phyloP scores from a whole-genome alignment of 2,888 invertebrate genomes.

The Caenorhabditis becei region DNA sequence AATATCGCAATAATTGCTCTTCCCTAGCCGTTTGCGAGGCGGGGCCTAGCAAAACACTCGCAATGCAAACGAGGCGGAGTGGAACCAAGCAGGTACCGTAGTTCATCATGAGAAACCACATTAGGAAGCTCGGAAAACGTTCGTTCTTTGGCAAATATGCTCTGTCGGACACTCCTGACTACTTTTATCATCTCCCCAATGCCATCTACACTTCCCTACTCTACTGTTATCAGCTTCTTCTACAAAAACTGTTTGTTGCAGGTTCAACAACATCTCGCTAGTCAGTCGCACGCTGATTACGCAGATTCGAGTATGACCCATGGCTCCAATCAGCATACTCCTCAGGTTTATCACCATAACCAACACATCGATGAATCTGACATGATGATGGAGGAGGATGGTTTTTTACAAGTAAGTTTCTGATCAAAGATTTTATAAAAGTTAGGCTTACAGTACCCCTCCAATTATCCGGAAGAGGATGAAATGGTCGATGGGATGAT shows the following conservation, averaged over 20 bases:
- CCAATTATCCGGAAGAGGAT: constrained; percentile 63
- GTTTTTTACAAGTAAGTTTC: constrained; percentile 35
- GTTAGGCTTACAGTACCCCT: constrained; percentile 39
- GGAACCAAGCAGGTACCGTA: neutral
- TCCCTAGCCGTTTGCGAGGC: neutral
- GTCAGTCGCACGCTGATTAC: neutral
- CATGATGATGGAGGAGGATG: constrained; percentile 50
- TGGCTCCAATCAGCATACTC: constrained; percentile 17
- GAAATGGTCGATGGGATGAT: constrained; percentile 66
- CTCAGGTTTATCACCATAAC: constrained; percentile 41
- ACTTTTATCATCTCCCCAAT: neutral
- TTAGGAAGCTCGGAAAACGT: neutral
- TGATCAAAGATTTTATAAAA: neutral
- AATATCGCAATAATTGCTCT: neutral
- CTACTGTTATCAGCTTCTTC: neutral
- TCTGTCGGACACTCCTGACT: neutral
- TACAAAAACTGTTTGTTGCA: constrained; percentile 13
- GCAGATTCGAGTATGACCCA: constrained; percentile 27
- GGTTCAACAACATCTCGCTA: neutral
- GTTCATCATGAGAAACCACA: no score
- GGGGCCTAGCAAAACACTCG: neutral
- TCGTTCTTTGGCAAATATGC: neutral
- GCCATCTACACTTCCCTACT: neutral
- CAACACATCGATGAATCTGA: constrained; percentile 47
- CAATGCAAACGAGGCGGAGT: constrained; percentile 12